Evolutionary conservation across 53 echinoderm and acorn worm genomes (phyloP).

Genomic region (Actinopyga echinites): DNA sequence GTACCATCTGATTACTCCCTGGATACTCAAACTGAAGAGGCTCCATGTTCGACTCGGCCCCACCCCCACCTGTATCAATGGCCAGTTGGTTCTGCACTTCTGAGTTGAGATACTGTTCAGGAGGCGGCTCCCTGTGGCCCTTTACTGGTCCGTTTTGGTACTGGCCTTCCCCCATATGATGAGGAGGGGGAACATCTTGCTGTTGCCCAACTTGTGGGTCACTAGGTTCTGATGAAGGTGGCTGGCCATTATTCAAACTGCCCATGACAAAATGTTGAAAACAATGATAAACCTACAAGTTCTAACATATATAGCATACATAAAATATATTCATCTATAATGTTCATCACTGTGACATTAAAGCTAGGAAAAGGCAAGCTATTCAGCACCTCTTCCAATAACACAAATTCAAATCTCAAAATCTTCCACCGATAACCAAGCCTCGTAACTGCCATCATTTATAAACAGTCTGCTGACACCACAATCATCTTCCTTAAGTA

Average conservation of each 20-base stretch:
- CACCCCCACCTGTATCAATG: constrained; percentile 81
- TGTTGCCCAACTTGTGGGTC: constrained; percentile 8
- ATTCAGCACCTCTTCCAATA: too few species aligned
- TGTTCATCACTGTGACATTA: too few species aligned
- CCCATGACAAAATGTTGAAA: too few species aligned
- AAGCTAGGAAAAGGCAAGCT: too few species aligned
- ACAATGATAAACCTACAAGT: too few species aligned
- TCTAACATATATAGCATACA: too few species aligned
- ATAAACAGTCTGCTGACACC: too few species aligned
- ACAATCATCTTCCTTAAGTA: too few species aligned
- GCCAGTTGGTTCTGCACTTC: constrained; percentile 84
- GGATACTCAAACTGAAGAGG: constrained; percentile 97
- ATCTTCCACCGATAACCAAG: too few species aligned
- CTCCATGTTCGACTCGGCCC: constrained; percentile 83
- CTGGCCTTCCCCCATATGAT: constrained; percentile 19
- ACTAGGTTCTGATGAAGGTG: not conserved
- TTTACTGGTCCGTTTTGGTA: constrained; percentile 37
- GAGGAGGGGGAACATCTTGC: not conserved
- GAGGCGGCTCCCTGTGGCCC: constrained; percentile 19
- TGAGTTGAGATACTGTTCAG: constrained; percentile 32
- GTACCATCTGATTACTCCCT: constrained; percentile 81
- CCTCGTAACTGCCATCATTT: too few species aligned
- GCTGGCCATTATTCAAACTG: constrained; percentile 40
- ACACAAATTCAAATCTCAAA: too few species aligned
- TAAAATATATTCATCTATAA: too few species aligned